These are phyloP conservation scores for Dascyllus trimaculatus DNA, from an alignment of 2,113 vertebrate genomes.

Conservation along the genomic window DNA sequence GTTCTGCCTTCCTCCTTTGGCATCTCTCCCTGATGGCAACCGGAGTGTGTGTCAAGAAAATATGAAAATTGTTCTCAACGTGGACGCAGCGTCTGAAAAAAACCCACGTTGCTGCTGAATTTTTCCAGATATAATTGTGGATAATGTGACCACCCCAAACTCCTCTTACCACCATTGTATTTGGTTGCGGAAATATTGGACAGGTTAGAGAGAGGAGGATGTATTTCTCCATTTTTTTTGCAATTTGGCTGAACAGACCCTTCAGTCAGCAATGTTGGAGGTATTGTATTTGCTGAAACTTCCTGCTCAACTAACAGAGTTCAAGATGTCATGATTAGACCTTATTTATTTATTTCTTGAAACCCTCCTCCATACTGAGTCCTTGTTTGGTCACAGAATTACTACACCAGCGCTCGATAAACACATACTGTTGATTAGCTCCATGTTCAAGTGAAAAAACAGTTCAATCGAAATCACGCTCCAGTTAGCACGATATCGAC, in stretches of 20 bases:
- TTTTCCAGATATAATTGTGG: too few species aligned
- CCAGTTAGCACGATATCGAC: slow-evolving; percentile 57
- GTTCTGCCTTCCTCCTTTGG: background rate
- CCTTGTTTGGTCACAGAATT: background rate
- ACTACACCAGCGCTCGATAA: slow-evolving; percentile 8
- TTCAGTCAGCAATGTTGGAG: slow-evolving; percentile 1
- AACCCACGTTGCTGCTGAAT: too few species aligned
- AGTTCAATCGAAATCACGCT: slow-evolving; percentile 36
- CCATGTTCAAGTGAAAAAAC: slow-evolving; percentile 51
- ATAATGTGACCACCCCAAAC: too few species aligned
- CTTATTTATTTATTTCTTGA: background rate
- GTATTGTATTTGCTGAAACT: background rate
- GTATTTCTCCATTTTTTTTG: background rate
- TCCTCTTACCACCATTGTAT: too few species aligned
- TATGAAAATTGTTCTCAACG: background rate
- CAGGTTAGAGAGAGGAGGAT: too few species aligned
- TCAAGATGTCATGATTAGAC: slow-evolving; percentile 1
- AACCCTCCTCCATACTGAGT: background rate
- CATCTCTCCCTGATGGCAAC: background rate
- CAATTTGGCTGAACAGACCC: background rate
- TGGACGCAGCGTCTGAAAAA: background rate
- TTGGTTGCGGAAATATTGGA: too few species aligned
- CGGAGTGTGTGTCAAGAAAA: background rate
- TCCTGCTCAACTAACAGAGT: background rate
- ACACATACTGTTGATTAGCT: slow-evolving; percentile 48